These are phyloP conservation scores for Diploptera punctata DNA, from an alignment of 2,888 invertebrate species.

Conservation along the genomic window DNA sequence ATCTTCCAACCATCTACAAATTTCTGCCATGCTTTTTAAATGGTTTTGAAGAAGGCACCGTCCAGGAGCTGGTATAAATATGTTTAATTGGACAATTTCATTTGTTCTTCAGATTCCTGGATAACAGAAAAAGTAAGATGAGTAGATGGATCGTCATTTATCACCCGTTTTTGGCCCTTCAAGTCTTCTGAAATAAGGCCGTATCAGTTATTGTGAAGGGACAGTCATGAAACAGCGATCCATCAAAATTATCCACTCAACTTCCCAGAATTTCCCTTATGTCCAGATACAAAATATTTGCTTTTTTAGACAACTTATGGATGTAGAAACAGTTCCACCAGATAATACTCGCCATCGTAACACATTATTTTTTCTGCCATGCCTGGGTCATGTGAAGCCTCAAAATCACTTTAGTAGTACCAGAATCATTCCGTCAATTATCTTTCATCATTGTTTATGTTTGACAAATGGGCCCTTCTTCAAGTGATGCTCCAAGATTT, in stretches of 20 bases:
- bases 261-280: slow-evolving; percentile 50
- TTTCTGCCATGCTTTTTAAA: slow-evolving; percentile 47
- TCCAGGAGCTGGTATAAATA: slow-evolving; percentile 49
- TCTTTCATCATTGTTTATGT: too few relatives aligned
- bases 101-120: slow-evolving; percentile 47
- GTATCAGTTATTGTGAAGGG: slow-evolving; percentile 44
- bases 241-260: slow-evolving; percentile 50
- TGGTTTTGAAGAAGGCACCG: slow-evolving; percentile 47
- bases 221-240: slow-evolving; percentile 47
- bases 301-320: slow-evolving; percentile 55
- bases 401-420: slow-evolving; percentile 38
- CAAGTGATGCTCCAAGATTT: slow-evolving; percentile 35
- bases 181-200: slow-evolving; percentile 46
- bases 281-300: slow-evolving; percentile 52
- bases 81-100: slow-evolving; percentile 49
- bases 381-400: slow-evolving; percentile 51
- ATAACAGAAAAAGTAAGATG: slow-evolving; percentile 48
- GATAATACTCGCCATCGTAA: slow-evolving; percentile 49
- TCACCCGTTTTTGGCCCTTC: slow-evolving; percentile 48
- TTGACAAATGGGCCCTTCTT: neutral
- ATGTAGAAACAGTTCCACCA: slow-evolving; percentile 50
- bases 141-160: slow-evolving; percentile 51
- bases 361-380: slow-evolving; percentile 54
- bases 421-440: too few relatives aligned
- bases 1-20: slow-evolving; percentile 46